Evolutionary conservation across 2,888 invertebrate species (phyloP).

Genomic region (Selenia dentaria): DNA sequence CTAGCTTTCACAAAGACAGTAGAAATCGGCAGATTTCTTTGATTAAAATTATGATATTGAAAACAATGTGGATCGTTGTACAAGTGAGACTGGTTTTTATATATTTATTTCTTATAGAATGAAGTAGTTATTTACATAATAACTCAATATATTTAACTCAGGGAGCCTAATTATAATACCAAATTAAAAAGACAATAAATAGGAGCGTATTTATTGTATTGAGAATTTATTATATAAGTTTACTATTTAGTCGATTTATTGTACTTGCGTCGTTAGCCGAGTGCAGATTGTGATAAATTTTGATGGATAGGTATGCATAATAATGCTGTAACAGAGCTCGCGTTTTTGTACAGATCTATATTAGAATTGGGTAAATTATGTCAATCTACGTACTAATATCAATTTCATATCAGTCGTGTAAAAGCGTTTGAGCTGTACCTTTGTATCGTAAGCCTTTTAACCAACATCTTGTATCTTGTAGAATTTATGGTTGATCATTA

Average conservation of each 20-base stretch:
- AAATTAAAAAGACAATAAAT: slow-evolving; percentile 8
- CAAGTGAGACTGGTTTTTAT: slow-evolving; percentile 2
- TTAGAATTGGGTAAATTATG: slow-evolving; percentile 66
- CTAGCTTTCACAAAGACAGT: too few relatives aligned
- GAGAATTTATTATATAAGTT: neutral
- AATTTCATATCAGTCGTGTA: slow-evolving; percentile 77
- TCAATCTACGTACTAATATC: slow-evolving; percentile 76
- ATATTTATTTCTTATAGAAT: neutral
- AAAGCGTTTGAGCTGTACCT: slow-evolving; percentile 55
- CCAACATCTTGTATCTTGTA: slow-evolving; percentile 25
- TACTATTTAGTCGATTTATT: slow-evolving; percentile 3
- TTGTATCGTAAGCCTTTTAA: slow-evolving; percentile 35
- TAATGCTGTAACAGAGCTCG: slow-evolving; percentile 39
- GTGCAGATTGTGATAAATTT: slow-evolving; percentile 54
- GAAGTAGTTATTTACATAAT: too few relatives aligned
- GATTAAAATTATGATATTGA: too few relatives aligned
- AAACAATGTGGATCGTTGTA: neutral
- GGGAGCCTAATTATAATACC: neutral
- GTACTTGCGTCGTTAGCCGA: slow-evolving; percentile 29
- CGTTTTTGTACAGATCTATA: slow-evolving; percentile 53
- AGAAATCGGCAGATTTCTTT: too few relatives aligned
- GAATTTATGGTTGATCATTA: too few relatives aligned
- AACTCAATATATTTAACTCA: too few relatives aligned
- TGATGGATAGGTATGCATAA: slow-evolving; percentile 44
- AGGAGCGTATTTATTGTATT: neutral